Evolutionary conservation across 1,140 invertebrate species (phyloP).

Genomic region (Hetaerina americana): DNA sequence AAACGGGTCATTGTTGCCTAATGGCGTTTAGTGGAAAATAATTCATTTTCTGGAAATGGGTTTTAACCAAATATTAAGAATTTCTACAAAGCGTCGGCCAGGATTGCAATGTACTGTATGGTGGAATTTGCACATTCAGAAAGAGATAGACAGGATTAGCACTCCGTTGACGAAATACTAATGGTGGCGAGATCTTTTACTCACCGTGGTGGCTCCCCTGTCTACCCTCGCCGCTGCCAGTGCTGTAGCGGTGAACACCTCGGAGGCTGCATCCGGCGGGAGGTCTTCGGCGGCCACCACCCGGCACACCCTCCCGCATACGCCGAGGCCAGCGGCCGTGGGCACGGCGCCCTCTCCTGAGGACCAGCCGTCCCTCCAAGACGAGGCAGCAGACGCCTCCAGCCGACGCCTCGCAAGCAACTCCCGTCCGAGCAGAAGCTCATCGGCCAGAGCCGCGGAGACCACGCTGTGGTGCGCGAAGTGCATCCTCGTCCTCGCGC

Average conservation of each 20-base stretch:
- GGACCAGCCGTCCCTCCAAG: neutral
- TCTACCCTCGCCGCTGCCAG: slow-evolving; percentile 14
- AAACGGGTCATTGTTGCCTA: no score
- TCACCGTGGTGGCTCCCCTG: no score
- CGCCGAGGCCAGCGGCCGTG: neutral
- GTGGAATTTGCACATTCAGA: no score
- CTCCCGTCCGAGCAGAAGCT: neutral
- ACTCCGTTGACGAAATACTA: no score
- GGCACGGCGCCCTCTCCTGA: neutral
- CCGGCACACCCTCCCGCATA: no score
- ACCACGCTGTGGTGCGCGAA: neutral
- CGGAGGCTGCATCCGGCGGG: slow-evolving; percentile 8
- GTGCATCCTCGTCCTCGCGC: neutral
- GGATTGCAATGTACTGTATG: no score
- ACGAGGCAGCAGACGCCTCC: neutral
- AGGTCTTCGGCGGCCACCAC: neutral
- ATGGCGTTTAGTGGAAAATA: no score
- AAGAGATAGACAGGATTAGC: no score
- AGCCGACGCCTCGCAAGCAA: neutral
- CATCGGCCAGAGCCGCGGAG: neutral
- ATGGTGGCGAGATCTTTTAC: no score
- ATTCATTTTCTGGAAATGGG: no score
- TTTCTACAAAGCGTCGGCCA: no score
- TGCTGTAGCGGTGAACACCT: neutral
- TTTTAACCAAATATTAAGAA: no score